A percentile compares a stretch with the other conserved stretches of the same genome.
Evolutionary conservation across 2,797 vertebrate genomes (phyloP).

Genomic region (Spinus olivaceus): DNA sequence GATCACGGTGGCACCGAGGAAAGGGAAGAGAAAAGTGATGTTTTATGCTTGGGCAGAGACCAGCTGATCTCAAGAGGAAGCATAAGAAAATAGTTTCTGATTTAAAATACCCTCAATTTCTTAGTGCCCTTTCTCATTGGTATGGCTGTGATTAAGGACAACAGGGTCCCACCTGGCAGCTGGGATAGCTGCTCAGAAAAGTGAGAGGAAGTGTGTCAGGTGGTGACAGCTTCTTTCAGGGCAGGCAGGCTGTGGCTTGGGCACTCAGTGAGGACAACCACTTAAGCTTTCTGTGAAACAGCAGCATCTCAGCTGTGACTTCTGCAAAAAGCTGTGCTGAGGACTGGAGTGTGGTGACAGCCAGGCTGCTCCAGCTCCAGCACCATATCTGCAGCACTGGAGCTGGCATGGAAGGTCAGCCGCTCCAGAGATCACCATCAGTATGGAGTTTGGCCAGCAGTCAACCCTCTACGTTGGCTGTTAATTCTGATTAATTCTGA

Average conservation of each 20-base stretch:
- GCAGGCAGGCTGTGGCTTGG: neutral
- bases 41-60: neutral
- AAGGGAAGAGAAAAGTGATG: neutral
- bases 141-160: neutral
- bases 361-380: neutral
- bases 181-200: neutral
- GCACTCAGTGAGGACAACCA: neutral
- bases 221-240: neutral
- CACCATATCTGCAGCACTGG: fast-evolving
- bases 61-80: neutral
- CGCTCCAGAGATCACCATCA: neutral
- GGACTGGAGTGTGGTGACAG: neutral
- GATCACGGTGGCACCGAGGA: neutral
- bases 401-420: neutral
- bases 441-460: neutral
- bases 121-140: neutral
- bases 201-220: neutral
- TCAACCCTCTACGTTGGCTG: fast-evolving
- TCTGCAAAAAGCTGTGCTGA: neutral
- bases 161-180: neutral
- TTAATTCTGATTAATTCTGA: neutral
- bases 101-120: neutral
- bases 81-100: neutral
- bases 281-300: neutral
- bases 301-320: neutral